Evolutionary conservation across 1,140 invertebrate genomes (phyloP).

Genomic region (Lucilia sericata): DNA sequence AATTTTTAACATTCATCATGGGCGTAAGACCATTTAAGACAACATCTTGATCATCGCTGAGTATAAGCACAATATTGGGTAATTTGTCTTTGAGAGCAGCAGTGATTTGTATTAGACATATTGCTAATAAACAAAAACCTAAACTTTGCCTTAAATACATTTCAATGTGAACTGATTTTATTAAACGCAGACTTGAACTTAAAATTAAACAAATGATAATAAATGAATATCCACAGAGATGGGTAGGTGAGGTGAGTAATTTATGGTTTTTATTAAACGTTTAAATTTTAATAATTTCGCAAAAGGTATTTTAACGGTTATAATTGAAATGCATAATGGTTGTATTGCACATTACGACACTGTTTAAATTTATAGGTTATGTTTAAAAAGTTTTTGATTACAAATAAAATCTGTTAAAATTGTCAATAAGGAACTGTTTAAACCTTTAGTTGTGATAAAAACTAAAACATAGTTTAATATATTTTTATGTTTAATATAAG

Average conservation of each 20-base stretch:
- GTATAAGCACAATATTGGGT: conserved; percentile 83
- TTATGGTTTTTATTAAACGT: no score
- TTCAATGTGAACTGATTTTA: background rate
- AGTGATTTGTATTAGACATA: background rate
- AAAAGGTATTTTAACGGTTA: no score
- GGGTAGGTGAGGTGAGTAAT: background rate
- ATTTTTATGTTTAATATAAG: no score
- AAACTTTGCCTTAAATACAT: background rate
- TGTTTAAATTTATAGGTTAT: no score
- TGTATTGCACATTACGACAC: no score
- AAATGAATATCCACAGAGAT: background rate
- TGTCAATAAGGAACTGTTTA: no score
- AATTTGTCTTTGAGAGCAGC: background rate
- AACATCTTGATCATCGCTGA: conserved; percentile 90
- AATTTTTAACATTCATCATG: conserved; percentile 73
- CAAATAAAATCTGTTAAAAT: no score
- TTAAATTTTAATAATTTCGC: no score
- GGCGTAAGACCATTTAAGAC: conserved; percentile 80
- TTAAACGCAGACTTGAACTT: background rate
- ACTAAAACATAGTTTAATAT: no score
- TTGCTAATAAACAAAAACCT: background rate
- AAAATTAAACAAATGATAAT: background rate
- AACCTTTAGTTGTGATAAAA: no score
- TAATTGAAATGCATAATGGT: no score
- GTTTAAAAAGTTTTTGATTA: no score